These are phyloP conservation scores for Larimichthys crocea DNA, from an alignment of 2,113 vertebrate genomes.

Conservation along the genomic window DNA sequence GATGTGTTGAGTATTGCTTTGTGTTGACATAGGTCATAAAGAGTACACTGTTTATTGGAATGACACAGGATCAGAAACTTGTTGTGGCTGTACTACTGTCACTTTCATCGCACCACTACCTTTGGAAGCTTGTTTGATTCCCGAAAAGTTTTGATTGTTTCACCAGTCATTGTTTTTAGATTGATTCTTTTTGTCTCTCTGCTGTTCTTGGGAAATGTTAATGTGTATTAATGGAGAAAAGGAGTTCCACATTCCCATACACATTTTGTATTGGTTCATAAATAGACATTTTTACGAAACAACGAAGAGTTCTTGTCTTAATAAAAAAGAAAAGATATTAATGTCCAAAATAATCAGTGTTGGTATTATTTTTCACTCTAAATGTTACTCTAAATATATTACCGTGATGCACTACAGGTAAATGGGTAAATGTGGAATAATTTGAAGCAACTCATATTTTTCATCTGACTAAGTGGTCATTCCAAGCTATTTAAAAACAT, in stretches of 20 bases:
- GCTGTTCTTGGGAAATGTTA: conserved; percentile 88
- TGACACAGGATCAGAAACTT: conserved; percentile 74
- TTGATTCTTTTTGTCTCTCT: conserved; percentile 85
- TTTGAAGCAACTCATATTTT: too few relatives aligned
- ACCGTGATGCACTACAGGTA: background rate
- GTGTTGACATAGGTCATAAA: conserved; percentile 81
- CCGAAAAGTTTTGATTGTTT: conserved; percentile 77
- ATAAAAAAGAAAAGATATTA: conserved; percentile 90
- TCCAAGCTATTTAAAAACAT: background rate
- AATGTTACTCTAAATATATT: background rate
- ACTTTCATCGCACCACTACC: conserved; percentile 67
- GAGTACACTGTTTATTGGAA: conserved; percentile 73
- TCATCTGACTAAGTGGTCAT: background rate
- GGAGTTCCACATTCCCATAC: conserved; percentile 88
- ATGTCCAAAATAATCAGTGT: conserved; percentile 84
- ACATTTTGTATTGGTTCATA: conserved; percentile 91
- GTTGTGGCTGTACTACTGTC: conserved; percentile 79
- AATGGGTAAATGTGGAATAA: background rate
- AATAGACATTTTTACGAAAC: conserved; percentile 91
- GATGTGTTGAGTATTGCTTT: conserved; percentile 84
- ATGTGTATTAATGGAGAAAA: conserved; percentile 87
- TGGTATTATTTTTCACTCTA: conserved; percentile 55
- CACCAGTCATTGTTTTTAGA: conserved; percentile 82
- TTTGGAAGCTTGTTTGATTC: conserved; percentile 67
- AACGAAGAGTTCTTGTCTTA: conserved; percentile 90